phyloP scores from a whole-genome alignment of 2,113 vertebrate species.

The Leptobrachium ailaonicum region DNA sequence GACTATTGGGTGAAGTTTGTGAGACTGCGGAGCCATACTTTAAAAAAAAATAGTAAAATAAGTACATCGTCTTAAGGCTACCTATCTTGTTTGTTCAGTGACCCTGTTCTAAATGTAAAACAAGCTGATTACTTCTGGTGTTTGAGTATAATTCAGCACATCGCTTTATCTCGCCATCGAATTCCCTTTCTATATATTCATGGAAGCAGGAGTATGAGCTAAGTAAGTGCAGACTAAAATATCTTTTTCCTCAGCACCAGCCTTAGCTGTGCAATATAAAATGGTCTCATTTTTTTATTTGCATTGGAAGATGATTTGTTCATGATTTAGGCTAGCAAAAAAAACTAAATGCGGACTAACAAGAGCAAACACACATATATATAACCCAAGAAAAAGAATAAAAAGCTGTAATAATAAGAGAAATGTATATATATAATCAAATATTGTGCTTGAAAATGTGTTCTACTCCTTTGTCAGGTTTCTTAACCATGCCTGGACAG shows the following conservation, averaged over 20 bases:
- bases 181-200: conserved; percentile 27
- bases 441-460: no score
- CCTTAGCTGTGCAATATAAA: not conserved
- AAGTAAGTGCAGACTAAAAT: conserved; percentile 3
- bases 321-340: not conserved
- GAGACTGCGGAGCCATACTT: conserved; percentile 18
- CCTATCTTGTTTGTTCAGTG: conserved; percentile 45
- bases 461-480: no score
- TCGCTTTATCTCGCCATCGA: conserved; percentile 34
- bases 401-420: no score
- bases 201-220: conserved; percentile 18
- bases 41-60: conserved; percentile 2
- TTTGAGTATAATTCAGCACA: conserved; percentile 19
- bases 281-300: not conserved
- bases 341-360: not conserved
- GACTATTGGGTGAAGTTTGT: conserved; percentile 25
- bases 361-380: no score
- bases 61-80: conserved; percentile 7
- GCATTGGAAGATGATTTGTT: not conserved
- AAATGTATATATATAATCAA: no score
- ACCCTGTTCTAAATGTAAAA: conserved; percentile 37
- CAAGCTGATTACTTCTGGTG: conserved; percentile 40
- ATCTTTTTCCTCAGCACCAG: not conserved
- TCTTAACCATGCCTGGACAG: no score
- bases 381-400: no score